Percentiles rank a stretch among this genome's conserved stretches.
Evolutionary conservation across 2,797 vertebrate genomes (phyloP).

Genomic region (Thamnophis elegans): DNA sequence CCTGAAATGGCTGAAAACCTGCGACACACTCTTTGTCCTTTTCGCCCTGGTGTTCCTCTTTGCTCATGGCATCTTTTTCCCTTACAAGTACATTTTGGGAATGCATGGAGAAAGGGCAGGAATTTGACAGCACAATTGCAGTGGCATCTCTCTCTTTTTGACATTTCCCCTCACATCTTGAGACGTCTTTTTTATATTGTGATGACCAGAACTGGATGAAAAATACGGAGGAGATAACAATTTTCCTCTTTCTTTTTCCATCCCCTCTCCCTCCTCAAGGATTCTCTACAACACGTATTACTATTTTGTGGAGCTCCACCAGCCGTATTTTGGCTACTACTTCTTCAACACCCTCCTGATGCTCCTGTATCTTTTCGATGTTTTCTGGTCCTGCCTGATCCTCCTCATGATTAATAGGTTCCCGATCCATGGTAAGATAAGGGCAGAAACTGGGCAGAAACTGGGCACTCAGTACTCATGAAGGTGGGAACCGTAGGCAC

Average conservation of each 20-base stretch:
- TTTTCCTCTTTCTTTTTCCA: background rate
- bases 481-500: too few relatives aligned
- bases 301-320: too few relatives aligned
- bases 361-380: rapidly evolving
- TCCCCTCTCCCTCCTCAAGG: background rate
- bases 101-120: too few relatives aligned
- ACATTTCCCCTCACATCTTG: too few relatives aligned
- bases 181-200: too few relatives aligned
- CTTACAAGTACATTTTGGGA: too few relatives aligned
- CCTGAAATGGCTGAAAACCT: constrained; percentile 79
- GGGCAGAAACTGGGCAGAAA: too few relatives aligned
- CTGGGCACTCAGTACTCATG: too few relatives aligned
- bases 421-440: background rate
- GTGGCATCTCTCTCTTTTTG: too few relatives aligned
- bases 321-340: too few relatives aligned
- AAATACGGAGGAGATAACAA: background rate
- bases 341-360: background rate
- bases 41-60: constrained; percentile 82
- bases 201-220: background rate
- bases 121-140: background rate
- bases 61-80: too few relatives aligned
- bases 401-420: background rate
- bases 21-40: constrained; percentile 81
- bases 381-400: background rate
- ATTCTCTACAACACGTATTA: background rate